Evolutionary conservation across 2,888 invertebrate species (phyloP).

Genomic region (Drosophila rellima): DNA sequence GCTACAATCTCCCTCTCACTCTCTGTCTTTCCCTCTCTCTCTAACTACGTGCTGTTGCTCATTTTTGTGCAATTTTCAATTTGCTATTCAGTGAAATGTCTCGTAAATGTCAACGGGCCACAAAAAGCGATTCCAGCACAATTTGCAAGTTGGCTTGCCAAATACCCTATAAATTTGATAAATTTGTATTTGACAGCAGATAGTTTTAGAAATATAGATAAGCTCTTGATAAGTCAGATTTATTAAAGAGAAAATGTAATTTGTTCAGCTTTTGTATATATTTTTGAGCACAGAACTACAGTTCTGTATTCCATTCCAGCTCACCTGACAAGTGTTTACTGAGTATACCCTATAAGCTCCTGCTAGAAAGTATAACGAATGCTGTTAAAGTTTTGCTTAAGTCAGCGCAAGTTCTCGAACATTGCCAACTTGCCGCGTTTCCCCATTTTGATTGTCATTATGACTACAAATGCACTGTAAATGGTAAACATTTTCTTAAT

Average conservation of each 20-base stretch:
- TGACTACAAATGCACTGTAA: constrained; percentile 45
- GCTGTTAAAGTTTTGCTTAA: constrained; percentile 35
- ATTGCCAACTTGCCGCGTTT: constrained; percentile 28
- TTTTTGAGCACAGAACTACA: no score
- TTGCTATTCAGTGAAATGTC: constrained; percentile 60
- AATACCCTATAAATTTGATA: no score
- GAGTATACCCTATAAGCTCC: not conserved
- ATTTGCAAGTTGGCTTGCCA: no score
- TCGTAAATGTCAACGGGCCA: constrained; percentile 62
- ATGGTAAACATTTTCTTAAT: constrained; percentile 75
- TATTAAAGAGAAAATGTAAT: no score
- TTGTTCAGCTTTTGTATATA: no score
- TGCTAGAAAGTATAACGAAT: not conserved
- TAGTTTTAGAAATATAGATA: no score
- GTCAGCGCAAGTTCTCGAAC: constrained; percentile 51
- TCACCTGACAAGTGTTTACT: not conserved
- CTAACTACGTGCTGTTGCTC: constrained; percentile 48
- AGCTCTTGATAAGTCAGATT: no score
- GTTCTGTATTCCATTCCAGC: no score
- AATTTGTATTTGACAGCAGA: no score
- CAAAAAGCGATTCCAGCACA: constrained; percentile 24
- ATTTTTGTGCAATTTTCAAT: constrained; percentile 61
- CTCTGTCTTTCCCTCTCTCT: not conserved
- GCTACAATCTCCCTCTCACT: constrained; percentile 1
- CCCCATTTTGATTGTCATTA: constrained; percentile 53